Percentiles rank a stretch among this genome's conserved stretches.
Conservation (phyloP, 1,140 invertebrate species). For the Acromyrmex echinatior region DNA sequence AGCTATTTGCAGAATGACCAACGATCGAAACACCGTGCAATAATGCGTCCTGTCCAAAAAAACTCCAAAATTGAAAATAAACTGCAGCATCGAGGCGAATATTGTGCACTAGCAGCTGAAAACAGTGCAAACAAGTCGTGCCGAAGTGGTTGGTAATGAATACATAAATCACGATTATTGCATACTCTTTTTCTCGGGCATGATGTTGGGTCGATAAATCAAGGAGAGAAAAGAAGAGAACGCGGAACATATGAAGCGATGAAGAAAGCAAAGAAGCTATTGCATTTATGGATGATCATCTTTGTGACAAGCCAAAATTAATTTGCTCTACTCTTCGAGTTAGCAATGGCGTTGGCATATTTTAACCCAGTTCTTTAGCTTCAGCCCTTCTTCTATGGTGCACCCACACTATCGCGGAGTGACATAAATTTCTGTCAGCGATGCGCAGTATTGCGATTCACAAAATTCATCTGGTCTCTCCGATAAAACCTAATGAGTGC, state of each 20-base stretch:
- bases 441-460: conserved; percentile 71
- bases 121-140: conserved; percentile 59
- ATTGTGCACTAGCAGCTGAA: conserved; percentile 11
- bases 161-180: conserved; percentile 72
- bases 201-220: conserved; percentile 11
- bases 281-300: conserved; percentile 83
- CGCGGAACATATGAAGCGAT: not conserved
- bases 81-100: not conserved
- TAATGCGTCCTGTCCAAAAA: conserved; percentile 40
- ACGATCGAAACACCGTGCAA: conserved; percentile 31
- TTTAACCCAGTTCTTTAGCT: conserved; percentile 84
- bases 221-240: not conserved
- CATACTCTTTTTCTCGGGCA: conserved; percentile 61
- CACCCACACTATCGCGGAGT: conserved; percentile 27
- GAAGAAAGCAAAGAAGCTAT: conserved; percentile 76
- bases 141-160: conserved; percentile 67
- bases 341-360: conserved; percentile 78
- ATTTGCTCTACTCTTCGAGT: conserved; percentile 73
- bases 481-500: conserved; percentile 72
- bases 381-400: conserved; percentile 51
- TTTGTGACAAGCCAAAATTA: conserved; percentile 82
- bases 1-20: conserved; percentile 15
- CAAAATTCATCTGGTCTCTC: conserved; percentile 70
- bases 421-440: conserved; percentile 76
- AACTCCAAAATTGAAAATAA: conserved; percentile 19